A percentile compares a stretch with the other conserved stretches of the same genome.
Evolutionary conservation across 2,113 vertebrate genomes (phyloP).

Genomic region (Laticauda laticaudata): DNA sequence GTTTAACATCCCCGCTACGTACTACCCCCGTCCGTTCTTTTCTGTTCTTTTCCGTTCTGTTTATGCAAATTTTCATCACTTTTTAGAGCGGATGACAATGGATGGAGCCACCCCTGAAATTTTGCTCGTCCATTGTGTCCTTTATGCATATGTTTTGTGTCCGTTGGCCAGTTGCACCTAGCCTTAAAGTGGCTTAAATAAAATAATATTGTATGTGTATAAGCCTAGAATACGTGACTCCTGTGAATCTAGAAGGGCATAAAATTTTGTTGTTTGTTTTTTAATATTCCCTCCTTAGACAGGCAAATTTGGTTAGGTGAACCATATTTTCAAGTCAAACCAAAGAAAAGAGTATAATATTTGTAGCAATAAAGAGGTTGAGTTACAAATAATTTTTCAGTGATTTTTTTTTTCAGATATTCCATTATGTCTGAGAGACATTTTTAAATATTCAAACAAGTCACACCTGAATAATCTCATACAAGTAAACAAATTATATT

Average conservation of each 20-base stretch:
- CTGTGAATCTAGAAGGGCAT: not conserved
- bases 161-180: no score
- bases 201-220: not conserved
- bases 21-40: no score
- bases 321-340: not conserved
- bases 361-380: not conserved
- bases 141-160: no score
- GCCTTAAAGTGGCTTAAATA: no score
- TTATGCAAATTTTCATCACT: no score
- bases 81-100: no score
- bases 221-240: not conserved
- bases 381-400: not conserved
- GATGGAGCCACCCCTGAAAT: no score
- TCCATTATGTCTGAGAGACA: not conserved
- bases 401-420: not conserved
- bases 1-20: no score
- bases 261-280: not conserved
- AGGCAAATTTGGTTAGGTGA: not conserved
- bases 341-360: not conserved
- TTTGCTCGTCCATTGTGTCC: no score
- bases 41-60: no score
- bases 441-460: not conserved
- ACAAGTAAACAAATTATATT: not conserved
- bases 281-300: not conserved
- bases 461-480: slow-evolving; percentile 3